A percentile compares a stretch with the other conserved stretches of the same genome.
Conservation (phyloP, 2,113 vertebrate species). For the Petaurus breviceps region DNA sequence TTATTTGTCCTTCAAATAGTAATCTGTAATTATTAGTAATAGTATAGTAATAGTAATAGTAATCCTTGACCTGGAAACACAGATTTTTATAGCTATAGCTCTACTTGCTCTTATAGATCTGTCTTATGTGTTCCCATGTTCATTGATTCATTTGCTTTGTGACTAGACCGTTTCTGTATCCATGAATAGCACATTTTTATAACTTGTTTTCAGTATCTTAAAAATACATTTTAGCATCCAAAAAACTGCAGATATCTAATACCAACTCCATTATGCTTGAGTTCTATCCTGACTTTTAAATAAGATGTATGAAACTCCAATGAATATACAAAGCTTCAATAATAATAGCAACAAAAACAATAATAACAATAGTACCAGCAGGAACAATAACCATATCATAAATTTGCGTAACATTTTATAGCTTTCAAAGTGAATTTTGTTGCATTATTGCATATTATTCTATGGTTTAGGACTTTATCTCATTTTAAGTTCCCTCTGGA, state of each 20-base stretch:
- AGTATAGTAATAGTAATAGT: no score
- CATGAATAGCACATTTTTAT: neutral
- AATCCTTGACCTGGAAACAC: neutral
- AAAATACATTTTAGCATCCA: neutral
- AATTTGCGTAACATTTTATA: neutral
- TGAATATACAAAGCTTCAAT: slow-evolving; percentile 2
- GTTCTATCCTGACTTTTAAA: slow-evolving; percentile 25
- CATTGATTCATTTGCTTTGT: slow-evolving; percentile 38
- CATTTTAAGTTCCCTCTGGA: slow-evolving; percentile 19
- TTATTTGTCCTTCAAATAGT: neutral
- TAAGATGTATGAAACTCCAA: neutral
- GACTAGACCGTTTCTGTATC: neutral
- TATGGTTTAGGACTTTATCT: neutral
- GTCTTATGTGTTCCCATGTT: neutral
- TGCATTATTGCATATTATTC: neutral
- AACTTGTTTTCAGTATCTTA: slow-evolving; percentile 7
- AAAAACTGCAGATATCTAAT: neutral
- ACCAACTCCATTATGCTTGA: neutral
- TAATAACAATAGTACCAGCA: neutral
- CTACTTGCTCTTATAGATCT: neutral
- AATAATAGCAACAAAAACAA: neutral
- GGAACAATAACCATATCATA: neutral
- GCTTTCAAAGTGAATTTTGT: slow-evolving; percentile 29
- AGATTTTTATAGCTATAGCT: neutral
- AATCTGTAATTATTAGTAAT: no score